Percentiles rank a stretch among this genome's conserved stretches.
phyloP scores from a whole-genome alignment of 2,113 vertebrate genomes.

The Potamarius usumacintae region DNA sequence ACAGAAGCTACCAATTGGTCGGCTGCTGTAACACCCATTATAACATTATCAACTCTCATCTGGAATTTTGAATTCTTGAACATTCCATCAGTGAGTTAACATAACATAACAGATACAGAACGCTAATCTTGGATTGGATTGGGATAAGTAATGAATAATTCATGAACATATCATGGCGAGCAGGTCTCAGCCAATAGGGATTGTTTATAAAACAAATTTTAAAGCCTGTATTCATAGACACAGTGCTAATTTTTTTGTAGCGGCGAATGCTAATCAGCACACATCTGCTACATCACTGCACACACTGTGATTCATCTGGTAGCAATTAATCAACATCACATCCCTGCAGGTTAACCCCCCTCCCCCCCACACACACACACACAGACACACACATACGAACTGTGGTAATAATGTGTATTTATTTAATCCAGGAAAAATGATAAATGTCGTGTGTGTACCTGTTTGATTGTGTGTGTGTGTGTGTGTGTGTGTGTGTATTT shows the following conservation, averaged over 20 bases:
- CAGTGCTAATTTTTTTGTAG: neutral
- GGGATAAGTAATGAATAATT: neutral
- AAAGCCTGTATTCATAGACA: neutral
- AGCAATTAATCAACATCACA: constrained; percentile 32
- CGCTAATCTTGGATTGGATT: neutral
- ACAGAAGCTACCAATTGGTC: neutral
- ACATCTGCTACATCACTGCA: constrained; percentile 17
- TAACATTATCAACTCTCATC: neutral
- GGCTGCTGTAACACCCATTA: neutral
- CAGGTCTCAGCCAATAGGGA: neutral
- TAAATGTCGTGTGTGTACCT: neutral
- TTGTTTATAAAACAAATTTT: neutral
- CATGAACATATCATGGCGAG: neutral
- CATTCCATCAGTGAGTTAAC: neutral
- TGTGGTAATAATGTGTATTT: neutral
- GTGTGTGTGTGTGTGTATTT: neutral
- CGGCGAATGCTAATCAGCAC: constrained; percentile 12
- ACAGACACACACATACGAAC: neutral
- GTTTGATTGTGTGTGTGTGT: neutral
- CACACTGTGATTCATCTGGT: constrained; percentile 31
- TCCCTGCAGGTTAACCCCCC: constrained; percentile 2
- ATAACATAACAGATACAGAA: neutral
- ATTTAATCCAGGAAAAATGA: neutral
- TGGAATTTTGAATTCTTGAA: neutral
- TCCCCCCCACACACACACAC: neutral